These are phyloP conservation scores for Nothoprocta perdicaria DNA, from an alignment of 2,113 vertebrate species.

Conservation along the genomic window DNA sequence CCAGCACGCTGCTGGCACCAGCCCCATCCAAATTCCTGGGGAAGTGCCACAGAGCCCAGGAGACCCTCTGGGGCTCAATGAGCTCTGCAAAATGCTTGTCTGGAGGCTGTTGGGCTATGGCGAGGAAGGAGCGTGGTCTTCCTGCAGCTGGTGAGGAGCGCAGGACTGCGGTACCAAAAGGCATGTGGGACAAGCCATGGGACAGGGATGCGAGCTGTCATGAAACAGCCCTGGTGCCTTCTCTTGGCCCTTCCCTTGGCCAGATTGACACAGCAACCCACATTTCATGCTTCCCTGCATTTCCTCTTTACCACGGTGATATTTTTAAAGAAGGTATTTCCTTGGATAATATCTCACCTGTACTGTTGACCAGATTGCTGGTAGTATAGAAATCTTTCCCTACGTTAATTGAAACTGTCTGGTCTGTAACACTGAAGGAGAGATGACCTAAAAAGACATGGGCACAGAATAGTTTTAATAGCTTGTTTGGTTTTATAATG, in stretches of 20 bases:
- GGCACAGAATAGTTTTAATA: neutral
- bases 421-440: neutral
- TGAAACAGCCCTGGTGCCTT: neutral
- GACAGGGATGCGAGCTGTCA: neutral
- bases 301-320: neutral
- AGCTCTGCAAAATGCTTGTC: neutral
- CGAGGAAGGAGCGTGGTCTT: neutral
- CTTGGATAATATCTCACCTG: slow-evolving; percentile 3
- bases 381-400: neutral
- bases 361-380: neutral
- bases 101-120: neutral
- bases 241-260: neutral
- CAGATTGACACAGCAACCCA: rapidly evolving
- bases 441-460: neutral
- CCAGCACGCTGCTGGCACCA: neutral
- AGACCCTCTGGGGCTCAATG: neutral
- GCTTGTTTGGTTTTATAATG: neutral
- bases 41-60: neutral
- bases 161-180: neutral
- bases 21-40: rapidly evolving
- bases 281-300: neutral
- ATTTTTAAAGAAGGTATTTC: neutral
- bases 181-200: rapidly evolving
- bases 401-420: neutral
- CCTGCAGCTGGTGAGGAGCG: rapidly evolving